phyloP scores from a whole-genome alignment of 2,113 vertebrate species.

The Eurystomus gularis region DNA sequence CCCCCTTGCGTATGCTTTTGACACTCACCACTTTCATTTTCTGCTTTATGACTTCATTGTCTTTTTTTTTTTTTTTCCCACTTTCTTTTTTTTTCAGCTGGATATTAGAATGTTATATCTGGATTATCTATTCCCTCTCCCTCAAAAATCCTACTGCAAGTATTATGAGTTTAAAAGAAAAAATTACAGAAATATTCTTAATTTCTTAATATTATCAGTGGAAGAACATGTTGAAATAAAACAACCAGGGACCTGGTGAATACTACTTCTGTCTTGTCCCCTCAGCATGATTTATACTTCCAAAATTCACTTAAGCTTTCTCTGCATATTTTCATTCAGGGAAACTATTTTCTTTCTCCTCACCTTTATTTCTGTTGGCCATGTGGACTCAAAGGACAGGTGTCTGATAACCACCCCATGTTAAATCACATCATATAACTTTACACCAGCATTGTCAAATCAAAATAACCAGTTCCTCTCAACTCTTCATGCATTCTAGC shows the following conservation, averaged over 20 bases:
- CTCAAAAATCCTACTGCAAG: neutral
- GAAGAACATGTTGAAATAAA: neutral
- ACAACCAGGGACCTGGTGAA: neutral
- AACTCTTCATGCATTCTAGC: neutral
- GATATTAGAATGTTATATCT: neutral
- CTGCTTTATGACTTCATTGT: slow-evolving; percentile 51
- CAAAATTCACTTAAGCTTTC: neutral
- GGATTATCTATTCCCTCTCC: neutral
- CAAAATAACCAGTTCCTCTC: neutral
- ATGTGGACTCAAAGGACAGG: neutral
- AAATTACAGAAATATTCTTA: neutral
- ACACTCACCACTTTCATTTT: slow-evolving; percentile 63
- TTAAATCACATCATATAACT: neutral
- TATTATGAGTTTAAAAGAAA: neutral
- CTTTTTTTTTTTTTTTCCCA: neutral
- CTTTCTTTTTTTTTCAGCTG: slow-evolving; percentile 7
- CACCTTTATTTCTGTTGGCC: neutral
- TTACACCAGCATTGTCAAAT: neutral
- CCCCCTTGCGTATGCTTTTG: slow-evolving; percentile 16
- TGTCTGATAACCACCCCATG: neutral
- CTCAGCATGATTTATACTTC: neutral
- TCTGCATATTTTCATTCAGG: neutral
- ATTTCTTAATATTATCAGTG: neutral
- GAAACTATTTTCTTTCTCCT: neutral
- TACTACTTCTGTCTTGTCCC: neutral